These are phyloP conservation scores for Lypha dubia DNA, from an alignment of 2,888 invertebrate genomes.

Conservation along the genomic window DNA sequence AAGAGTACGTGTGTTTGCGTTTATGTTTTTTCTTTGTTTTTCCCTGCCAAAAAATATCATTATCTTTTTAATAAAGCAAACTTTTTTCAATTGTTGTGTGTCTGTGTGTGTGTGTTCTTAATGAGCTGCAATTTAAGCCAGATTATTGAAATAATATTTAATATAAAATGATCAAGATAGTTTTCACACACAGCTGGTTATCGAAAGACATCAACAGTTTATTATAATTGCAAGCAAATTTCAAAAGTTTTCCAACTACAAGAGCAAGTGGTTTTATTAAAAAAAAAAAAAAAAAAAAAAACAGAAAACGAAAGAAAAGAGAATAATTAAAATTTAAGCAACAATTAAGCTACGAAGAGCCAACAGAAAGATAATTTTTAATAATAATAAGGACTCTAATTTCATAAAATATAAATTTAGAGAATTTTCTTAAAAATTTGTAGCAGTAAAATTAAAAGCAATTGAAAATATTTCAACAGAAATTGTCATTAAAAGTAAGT, in stretches of 20 bases:
- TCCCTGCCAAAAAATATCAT: conserved; percentile 37
- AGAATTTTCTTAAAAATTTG: too few relatives aligned
- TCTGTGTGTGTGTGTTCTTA: conserved; percentile 39
- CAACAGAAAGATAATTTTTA: too few relatives aligned
- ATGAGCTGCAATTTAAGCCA: conserved; percentile 56
- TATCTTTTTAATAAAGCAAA: conserved; percentile 67
- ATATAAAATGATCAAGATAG: conserved; percentile 56
- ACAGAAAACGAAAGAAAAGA: too few relatives aligned
- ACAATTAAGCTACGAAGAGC: too few relatives aligned
- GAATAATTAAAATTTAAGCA: too few relatives aligned
- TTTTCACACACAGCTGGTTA: conserved; percentile 42
- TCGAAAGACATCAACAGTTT: not conserved
- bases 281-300: not conserved
- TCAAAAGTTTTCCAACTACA: not conserved
- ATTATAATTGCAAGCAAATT: not conserved
- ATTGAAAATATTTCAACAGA: too few relatives aligned
- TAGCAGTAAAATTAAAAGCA: too few relatives aligned
- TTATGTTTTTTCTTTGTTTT: not conserved
- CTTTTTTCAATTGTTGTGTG: conserved; percentile 61
- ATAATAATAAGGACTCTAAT: too few relatives aligned
- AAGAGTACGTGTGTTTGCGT: not conserved
- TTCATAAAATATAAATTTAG: too few relatives aligned
- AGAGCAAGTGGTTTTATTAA: not conserved
- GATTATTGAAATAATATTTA: conserved; percentile 61
- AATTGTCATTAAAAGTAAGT: too few relatives aligned